Evolutionary conservation across 2,888 invertebrate species (phyloP), one percentile per base, ranked within the genome.

Genomic region (Cordilura impudica): DNA sequence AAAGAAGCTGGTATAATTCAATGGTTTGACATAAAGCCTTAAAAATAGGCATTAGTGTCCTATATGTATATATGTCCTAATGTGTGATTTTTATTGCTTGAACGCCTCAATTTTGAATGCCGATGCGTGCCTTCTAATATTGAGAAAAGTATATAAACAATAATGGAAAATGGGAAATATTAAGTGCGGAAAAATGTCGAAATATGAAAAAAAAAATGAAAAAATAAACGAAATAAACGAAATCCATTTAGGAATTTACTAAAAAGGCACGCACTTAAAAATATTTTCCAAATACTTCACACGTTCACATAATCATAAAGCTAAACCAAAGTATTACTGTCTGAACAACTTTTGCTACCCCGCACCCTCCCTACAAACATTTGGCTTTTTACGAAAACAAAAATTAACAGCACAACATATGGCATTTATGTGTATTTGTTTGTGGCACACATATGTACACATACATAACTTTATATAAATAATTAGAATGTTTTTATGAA

Each of bases 31-130:
- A 54, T 58, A 45, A 81, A 70, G 74, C 76, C 73, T 67, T 54
- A 78, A 76, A 78, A 56, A 75, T 72, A 63, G 76, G 78, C 66
- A 82, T 81, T 84, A 84, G 82, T 83, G 83, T 81, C 82, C 81
- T 72, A 6, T 51, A 21, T 18, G n/a, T 51, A 21, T 18, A 18
- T 47, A 23, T 26, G 7, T 61, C 0, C 26, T 82, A 78, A 58
- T 81, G 80, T 81, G 83, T 84, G 87, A 83, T 83, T 84, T 86
- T 87, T 87, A 87, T 86, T 84, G 84, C 87, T 83, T 83, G 61
- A 72, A 67, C 80, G 83, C 82, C 84, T 69, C 39, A 85, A 84
- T 86, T 87, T 87, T 87, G 86, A 86, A 86, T 86, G 84, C 84
- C 84, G 83, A 82, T 84, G 83, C 85, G 84, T 86, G 73, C 80